phyloP scores from a whole-genome alignment of 2,888 invertebrate species.

The Noctua fimbriata region DNA sequence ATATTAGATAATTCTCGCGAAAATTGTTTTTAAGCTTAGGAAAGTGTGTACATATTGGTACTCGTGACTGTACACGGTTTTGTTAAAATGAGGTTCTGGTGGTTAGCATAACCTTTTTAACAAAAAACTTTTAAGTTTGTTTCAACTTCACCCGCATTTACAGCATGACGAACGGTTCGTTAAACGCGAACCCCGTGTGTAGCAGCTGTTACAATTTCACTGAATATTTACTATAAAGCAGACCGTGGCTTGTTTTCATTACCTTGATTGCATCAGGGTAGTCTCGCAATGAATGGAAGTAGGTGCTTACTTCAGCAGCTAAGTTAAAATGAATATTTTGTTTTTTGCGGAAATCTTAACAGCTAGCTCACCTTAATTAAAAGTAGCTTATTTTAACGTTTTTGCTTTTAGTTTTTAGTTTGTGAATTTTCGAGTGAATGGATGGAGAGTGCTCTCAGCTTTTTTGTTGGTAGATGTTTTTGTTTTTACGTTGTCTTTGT shows the following conservation, averaged over 20 bases:
- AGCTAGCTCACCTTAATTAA: slow-evolving; percentile 54
- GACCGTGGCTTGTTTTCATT: slow-evolving; percentile 79
- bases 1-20: too few species aligned
- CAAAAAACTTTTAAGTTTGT: not conserved
- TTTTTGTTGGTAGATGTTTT: slow-evolving; percentile 6
- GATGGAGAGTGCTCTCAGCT: not conserved
- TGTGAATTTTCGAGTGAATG: slow-evolving; percentile 10
- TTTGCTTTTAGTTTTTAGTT: slow-evolving; percentile 25
- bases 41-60: too few species aligned
- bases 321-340: slow-evolving; percentile 64
- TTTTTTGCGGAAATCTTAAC: slow-evolving; percentile 60
- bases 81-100: not conserved
- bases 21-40: too few species aligned
- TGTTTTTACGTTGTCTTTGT: not conserved
- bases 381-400: slow-evolving; percentile 40
- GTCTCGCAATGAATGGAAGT: slow-evolving; percentile 74
- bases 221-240: slow-evolving; percentile 75
- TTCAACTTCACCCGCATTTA: slow-evolving; percentile 1
- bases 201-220: slow-evolving; percentile 50
- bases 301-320: slow-evolving; percentile 67
- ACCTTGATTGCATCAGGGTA: slow-evolving; percentile 76
- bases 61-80: too few species aligned
- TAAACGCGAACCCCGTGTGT: slow-evolving; percentile 24
- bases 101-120: not conserved
- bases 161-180: not conserved